Conservation (phyloP, 2,113 vertebrate genomes). For the Lepisosteus osseus region DNA sequence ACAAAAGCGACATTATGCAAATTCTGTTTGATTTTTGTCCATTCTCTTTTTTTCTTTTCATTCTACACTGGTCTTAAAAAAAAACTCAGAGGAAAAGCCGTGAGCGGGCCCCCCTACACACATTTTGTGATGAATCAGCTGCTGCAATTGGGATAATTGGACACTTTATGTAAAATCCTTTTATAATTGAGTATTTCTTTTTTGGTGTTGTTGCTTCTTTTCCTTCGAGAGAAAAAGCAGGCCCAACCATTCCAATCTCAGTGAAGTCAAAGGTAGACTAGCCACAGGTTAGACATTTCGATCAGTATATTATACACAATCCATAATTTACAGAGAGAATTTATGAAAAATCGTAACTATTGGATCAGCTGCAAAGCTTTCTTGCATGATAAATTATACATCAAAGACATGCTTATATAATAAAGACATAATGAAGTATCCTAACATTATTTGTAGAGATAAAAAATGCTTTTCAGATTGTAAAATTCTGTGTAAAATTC, state of each 20-base stretch:
- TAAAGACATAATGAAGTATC: too few relatives aligned
- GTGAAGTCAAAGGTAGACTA: not conserved
- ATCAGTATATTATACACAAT: too few relatives aligned
- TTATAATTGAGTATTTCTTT: slow-evolving; percentile 33
- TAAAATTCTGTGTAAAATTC: too few relatives aligned
- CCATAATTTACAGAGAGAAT: too few relatives aligned
- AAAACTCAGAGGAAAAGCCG: slow-evolving; percentile 10
- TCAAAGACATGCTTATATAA: too few relatives aligned
- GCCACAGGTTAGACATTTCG: not conserved
- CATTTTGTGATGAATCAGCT: slow-evolving; percentile 44
- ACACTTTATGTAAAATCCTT: slow-evolving; percentile 46
- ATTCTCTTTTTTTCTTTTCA: slow-evolving; percentile 26
- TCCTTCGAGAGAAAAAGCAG: slow-evolving; percentile 1
- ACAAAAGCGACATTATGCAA: slow-evolving; percentile 64
- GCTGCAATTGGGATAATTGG: slow-evolving; percentile 43
- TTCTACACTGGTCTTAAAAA: slow-evolving; percentile 29
- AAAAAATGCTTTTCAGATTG: too few relatives aligned
- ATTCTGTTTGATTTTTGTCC: slow-evolving; percentile 61
- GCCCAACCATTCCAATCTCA: slow-evolving; percentile 1
- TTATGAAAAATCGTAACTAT: too few relatives aligned
- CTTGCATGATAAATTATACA: too few relatives aligned
- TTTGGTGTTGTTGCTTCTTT: slow-evolving; percentile 10
- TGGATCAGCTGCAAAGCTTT: too few relatives aligned
- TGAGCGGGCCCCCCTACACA: slow-evolving; percentile 18
- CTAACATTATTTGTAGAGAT: too few relatives aligned